Evolutionary conservation across 2,888 invertebrate genomes (phyloP).

Genomic region (Euspilapteryx auroguttella): DNA sequence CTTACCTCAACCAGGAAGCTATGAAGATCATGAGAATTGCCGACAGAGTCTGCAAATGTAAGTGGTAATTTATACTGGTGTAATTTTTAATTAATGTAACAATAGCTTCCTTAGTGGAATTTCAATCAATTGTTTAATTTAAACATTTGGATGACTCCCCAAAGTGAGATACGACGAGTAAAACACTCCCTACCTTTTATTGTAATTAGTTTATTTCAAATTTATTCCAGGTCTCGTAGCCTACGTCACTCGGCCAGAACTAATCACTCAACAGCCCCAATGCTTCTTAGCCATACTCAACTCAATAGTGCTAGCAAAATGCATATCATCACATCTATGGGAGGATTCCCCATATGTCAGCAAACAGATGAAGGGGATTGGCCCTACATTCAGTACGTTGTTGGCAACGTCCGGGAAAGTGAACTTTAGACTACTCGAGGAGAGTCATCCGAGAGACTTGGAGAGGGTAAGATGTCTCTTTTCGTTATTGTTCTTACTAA

Average conservation of each 20-base stretch:
- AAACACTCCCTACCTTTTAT: no score
- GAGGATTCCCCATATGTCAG: constrained; percentile 70
- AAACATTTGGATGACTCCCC: no score
- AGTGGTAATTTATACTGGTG: constrained; percentile 14
- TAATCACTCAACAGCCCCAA: constrained; percentile 19
- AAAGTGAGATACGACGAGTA: no score
- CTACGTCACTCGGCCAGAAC: constrained; percentile 45
- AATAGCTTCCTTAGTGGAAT: no score
- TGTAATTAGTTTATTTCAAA: no score
- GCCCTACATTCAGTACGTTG: constrained; percentile 63
- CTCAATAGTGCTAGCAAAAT: constrained; percentile 66
- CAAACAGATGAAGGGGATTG: constrained; percentile 73
- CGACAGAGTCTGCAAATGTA: constrained; percentile 71
- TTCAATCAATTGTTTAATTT: no score
- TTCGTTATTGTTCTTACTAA: no score
- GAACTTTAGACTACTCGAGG: constrained; percentile 63
- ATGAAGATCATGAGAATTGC: constrained; percentile 68
- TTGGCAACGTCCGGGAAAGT: constrained; percentile 69
- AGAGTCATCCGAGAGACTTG: constrained; percentile 71
- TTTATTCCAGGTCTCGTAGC: constrained; percentile 65
- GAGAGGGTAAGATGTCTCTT: constrained; percentile 71
- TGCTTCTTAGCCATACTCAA: constrained; percentile 60
- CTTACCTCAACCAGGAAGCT: constrained; percentile 70
- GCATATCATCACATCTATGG: constrained; percentile 71
- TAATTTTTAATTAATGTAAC: neutral